phyloP scores from a whole-genome alignment of 2,113 vertebrate species.

The Symphodus melops region DNA sequence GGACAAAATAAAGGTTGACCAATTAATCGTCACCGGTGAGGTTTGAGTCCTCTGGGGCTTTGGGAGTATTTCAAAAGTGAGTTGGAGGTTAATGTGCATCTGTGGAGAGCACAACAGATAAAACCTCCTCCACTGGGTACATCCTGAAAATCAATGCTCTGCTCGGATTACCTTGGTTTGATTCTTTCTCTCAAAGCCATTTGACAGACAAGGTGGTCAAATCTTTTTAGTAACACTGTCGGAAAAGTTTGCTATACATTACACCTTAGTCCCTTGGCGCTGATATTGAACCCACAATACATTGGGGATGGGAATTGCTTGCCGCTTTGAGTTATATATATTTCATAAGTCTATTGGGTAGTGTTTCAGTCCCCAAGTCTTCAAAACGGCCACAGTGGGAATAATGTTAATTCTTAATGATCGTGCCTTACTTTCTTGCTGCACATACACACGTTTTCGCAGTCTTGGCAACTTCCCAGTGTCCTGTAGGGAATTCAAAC shows the following conservation, averaged over 20 bases:
- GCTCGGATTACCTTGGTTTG: constrained; percentile 31
- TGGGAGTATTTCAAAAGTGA: constrained; percentile 46
- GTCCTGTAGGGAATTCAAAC: constrained; percentile 48
- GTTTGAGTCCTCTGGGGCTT: constrained; percentile 50
- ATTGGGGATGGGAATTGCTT: constrained; percentile 22
- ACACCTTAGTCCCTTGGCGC: constrained; percentile 19
- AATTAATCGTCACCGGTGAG: constrained; percentile 57
- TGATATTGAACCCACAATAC: constrained; percentile 18
- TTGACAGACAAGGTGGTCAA: constrained; percentile 36
- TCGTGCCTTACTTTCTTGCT: constrained; percentile 19
- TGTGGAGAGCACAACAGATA: constrained; percentile 59
- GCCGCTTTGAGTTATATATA: constrained; percentile 43
- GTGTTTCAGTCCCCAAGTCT: constrained; percentile 29
- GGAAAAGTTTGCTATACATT: constrained; percentile 33
- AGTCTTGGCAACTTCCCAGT: constrained; percentile 20
- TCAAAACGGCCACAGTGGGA: constrained; percentile 42
- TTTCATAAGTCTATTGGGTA: constrained; percentile 32
- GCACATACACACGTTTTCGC: constrained; percentile 35
- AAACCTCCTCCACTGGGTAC: constrained; percentile 45
- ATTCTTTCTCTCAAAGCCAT: constrained; percentile 19
- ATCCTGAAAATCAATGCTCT: constrained; percentile 55
- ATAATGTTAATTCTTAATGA: constrained; percentile 61
- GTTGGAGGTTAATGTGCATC: constrained; percentile 64
- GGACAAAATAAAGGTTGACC: constrained; percentile 51
- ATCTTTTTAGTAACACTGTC: background rate